Base-by-base conservation (phyloP, 2,888 invertebrate species). In the Argyresthia albistria region DNA sequence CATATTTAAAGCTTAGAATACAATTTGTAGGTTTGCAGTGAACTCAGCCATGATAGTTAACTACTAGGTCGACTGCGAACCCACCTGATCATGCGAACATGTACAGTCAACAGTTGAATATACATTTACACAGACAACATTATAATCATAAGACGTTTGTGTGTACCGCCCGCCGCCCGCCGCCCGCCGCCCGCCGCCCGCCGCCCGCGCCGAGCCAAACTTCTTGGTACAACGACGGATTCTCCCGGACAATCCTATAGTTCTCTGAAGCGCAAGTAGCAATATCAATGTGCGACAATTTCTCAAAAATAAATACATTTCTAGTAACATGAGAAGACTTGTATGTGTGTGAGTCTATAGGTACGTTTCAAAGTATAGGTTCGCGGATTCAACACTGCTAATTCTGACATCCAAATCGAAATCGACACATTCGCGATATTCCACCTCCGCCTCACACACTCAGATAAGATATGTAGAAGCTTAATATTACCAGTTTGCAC, bases 41-140 rank as follows among this genome's bases (percentile, higher is more conserved):
- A 25, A 25, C 25, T 25, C 3, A 25, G 25, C 25, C 25, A 6
- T 25, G 25, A 25, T 25, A 6, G 25, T 25, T 25, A 25, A 25
- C 25, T 25, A 6, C 25, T 25, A 2, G 25, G 25, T 25, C 6
- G 2, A 25, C 25, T 6, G 25, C 25, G 2, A 6, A 25, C 25
- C 25, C 25, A 25, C 6, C 25, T 25, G 72, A 70, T 70, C 68
- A 78, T 70, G 76, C 70, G 69, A 78, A 70, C 65, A 66, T 74
- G 73, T 72, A 66, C 72, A 76, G 64, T 70, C 61, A 65, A 67
- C 64, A 68, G 58, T 69, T 77, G 73, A 80, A 77, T 77, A 70
- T 72, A 70, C 61, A 64, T 70, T 75, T 74, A 74, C 65, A 73
- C 62, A 64, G 59, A 61, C 54, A 52, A 64, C 47, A 49, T 42